Evolutionary conservation across 2,888 invertebrate species (phyloP).

Genomic region (Metacarcinus magister): DNA sequence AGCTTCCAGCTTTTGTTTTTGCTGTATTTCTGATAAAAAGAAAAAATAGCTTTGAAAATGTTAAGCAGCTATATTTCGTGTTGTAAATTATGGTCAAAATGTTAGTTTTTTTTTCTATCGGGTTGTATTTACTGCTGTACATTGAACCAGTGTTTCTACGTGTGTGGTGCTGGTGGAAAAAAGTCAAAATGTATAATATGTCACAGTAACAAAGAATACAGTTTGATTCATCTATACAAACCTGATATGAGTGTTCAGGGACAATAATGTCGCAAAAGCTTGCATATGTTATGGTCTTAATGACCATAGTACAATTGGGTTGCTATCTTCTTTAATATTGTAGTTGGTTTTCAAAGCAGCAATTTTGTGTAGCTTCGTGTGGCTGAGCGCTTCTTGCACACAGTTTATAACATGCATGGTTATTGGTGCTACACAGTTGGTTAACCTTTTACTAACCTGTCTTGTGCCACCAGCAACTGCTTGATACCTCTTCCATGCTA

Average conservation of each 20-base stretch:
- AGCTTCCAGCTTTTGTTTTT: background rate
- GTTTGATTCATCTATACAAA: background rate
- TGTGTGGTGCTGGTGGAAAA: background rate
- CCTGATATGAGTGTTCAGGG: slow-evolving; percentile 43
- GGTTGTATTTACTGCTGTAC: background rate
- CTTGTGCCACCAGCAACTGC: slow-evolving; percentile 65
- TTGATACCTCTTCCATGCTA: slow-evolving; percentile 49
- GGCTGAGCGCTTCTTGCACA: slow-evolving; percentile 78
- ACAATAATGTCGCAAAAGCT: slow-evolving; percentile 62
- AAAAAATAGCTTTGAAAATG: background rate
- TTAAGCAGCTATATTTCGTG: background rate
- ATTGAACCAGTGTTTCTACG: background rate
- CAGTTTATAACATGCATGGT: slow-evolving; percentile 68
- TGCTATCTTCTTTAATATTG: slow-evolving; percentile 63
- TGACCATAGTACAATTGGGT: slow-evolving; percentile 64
- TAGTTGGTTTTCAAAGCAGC: slow-evolving; percentile 68
- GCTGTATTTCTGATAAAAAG: background rate
- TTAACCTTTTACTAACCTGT: slow-evolving; percentile 64
- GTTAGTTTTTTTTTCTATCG: background rate
- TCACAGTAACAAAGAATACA: background rate
- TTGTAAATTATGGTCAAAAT: background rate
- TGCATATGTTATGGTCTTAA: slow-evolving; percentile 61
- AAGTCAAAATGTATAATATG: background rate
- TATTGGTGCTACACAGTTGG: slow-evolving; percentile 68
- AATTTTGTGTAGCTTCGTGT: slow-evolving; percentile 77